A percentile compares a stretch with the other conserved stretches of the same genome.
Evolutionary conservation across 2,888 invertebrate species (phyloP).

Genomic region (Calliopum simillimum): DNA sequence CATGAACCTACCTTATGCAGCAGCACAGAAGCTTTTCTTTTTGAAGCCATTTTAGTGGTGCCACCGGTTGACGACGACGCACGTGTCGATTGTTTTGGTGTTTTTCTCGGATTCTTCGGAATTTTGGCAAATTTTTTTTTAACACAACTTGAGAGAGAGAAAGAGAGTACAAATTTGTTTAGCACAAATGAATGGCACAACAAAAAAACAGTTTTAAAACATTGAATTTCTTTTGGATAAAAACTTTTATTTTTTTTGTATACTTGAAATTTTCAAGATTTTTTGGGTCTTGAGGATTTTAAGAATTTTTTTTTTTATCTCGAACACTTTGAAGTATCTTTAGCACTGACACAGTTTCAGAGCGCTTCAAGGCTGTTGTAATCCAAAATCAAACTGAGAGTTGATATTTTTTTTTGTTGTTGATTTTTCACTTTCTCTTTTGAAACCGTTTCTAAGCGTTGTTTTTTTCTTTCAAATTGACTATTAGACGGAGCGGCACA

Average conservation of each 20-base stretch:
- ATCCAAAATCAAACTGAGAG: no score
- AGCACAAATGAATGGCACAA: constrained; percentile 25
- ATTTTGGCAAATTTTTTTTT: constrained; percentile 62
- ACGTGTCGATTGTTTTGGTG: constrained; percentile 65
- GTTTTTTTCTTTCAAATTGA: no score
- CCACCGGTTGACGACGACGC: constrained; percentile 63
- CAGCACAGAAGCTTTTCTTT: constrained; percentile 67
- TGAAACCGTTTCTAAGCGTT: no score
- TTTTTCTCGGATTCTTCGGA: constrained; percentile 66
- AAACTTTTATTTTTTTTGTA: neutral
- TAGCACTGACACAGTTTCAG: no score
- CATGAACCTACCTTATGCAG: constrained; percentile 65
- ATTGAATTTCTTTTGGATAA: neutral
- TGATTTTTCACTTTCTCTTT: no score
- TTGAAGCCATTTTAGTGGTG: constrained; percentile 67
- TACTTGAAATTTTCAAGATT: no score
- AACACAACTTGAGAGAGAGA: constrained; percentile 50
- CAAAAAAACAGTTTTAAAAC: constrained; percentile 1
- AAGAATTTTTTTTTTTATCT: no score
- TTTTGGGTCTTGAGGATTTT: no score
- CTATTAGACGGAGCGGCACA: no score
- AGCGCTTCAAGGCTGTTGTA: no score
- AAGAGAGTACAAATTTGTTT: constrained; percentile 34
- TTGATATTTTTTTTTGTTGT: no score
- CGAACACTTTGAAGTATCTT: no score